These are phyloP conservation scores for Oplegnathus fasciatus DNA, from an alignment of 2,113 vertebrate genomes.

Conservation along the genomic window DNA sequence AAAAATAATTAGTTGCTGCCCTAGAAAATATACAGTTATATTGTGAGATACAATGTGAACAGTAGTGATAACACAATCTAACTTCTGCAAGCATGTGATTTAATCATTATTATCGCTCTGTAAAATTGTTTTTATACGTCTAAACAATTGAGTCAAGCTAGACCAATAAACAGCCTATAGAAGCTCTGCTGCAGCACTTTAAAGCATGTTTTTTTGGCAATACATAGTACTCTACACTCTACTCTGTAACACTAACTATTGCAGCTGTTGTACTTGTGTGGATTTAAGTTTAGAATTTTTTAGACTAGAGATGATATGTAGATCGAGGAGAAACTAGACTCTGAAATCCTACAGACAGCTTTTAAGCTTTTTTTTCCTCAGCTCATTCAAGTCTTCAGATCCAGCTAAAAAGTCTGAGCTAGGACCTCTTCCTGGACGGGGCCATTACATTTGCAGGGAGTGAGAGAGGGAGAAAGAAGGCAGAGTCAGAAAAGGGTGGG, in stretches of 20 bases:
- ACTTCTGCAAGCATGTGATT: not conserved
- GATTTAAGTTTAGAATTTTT: not conserved
- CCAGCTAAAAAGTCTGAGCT: constrained; percentile 34
- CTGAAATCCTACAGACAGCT: not conserved
- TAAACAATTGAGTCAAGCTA: not conserved
- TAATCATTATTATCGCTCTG: not conserved
- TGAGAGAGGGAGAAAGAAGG: constrained; percentile 64
- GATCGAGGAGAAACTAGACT: not conserved
- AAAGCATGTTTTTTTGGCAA: not conserved
- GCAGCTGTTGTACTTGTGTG: not conserved
- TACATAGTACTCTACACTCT: too few relatives aligned
- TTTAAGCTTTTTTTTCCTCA: constrained; percentile 13
- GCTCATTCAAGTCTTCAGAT: constrained; percentile 34
- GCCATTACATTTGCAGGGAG: constrained; percentile 50
- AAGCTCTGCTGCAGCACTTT: constrained; percentile 1
- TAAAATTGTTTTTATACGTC: not conserved
- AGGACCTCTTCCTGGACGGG: constrained; percentile 52
- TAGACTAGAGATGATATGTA: not conserved
- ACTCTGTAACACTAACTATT: not conserved
- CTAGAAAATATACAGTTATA: not conserved
- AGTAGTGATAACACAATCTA: not conserved
- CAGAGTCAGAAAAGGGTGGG: constrained; percentile 71
- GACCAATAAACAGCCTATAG: not conserved
- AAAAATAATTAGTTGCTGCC: not conserved
- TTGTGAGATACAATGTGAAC: constrained; percentile 3